These are phyloP conservation scores for Oreochromis aureus DNA, from an alignment of 2,113 vertebrate species.

Conservation along the genomic window DNA sequence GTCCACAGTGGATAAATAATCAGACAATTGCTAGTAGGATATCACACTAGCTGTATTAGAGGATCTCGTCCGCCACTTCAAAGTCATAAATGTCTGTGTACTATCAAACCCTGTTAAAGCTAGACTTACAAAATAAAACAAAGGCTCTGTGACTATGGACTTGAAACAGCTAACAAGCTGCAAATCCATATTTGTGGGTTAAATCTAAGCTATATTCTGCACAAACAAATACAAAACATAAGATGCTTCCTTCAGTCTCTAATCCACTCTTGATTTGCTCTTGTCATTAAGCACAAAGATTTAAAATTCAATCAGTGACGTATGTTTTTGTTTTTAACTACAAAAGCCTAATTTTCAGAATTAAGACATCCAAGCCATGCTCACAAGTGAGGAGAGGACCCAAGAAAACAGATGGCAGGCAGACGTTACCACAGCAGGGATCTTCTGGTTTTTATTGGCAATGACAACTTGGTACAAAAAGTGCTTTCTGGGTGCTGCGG, in stretches of 20 bases:
- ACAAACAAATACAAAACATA: background rate
- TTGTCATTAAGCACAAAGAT: background rate
- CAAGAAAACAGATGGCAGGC: slow-evolving; percentile 32
- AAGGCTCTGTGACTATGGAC: background rate
- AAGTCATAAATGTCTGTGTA: background rate
- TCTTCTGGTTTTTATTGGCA: slow-evolving; percentile 59
- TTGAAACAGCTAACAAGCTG: background rate
- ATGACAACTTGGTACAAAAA: slow-evolving; percentile 63
- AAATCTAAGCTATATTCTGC: background rate
- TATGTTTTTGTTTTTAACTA: background rate
- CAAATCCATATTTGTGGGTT: background rate
- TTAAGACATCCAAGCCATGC: background rate
- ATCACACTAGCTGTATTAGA: background rate
- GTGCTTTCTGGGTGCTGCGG: slow-evolving; percentile 13
- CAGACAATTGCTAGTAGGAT: background rate
- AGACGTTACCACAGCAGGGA: slow-evolving; percentile 19
- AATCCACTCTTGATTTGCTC: slow-evolving; percentile 8
- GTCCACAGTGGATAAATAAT: background rate
- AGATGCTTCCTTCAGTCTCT: slow-evolving; percentile 22
- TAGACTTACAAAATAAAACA: background rate
- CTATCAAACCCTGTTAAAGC: background rate
- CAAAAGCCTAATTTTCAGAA: background rate
- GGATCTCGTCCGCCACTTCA: background rate
- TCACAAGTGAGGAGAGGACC: background rate
- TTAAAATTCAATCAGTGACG: background rate